Base-by-base conservation (phyloP, 2,113 vertebrate species). In the Taurulus bubalis region DNA sequence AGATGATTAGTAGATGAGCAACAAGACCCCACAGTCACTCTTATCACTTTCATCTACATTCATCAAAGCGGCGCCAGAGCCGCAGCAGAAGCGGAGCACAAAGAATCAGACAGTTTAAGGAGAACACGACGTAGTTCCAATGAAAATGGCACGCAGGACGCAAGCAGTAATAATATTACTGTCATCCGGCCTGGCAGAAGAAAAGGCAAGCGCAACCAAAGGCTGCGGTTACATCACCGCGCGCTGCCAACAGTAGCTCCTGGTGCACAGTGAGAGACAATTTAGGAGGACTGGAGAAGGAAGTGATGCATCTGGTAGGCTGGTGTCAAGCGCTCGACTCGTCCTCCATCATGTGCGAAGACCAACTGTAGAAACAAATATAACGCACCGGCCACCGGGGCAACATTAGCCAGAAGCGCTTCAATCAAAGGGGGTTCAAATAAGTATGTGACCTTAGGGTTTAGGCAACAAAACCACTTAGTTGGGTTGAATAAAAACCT, bases 211-310 rank as follows among this genome's bases (percentile, higher is more conserved):
- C 3, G 2, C 34, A 15, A 64, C 62, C 15, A 42, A 64, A 42
- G 63, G 36, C 38, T 42, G 34, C 62, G 6, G 62, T 38, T 38
- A 64, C 34, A 38, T 38, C 11, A 36, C 20, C 3, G 38, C 15
- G 36, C 79, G 59, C 49, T 67, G 72, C 56, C 72, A 82, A 16
- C 16, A 62, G 53, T 53, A 69, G 51, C 73, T 74, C 36, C 42
- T 67, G 72, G 30, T 68, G 64, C 70, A 71, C 42, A 56, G 47
- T 16, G 14, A 11, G 38, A 80, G 49, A 66, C 58, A 63, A 84
- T 79, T 38, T 53, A 65, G 75, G 66, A 75, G 60, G 58, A 58
- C 38, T 3, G 56, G 28, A 32, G 24, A 15, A 56, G 20, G 49
- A 51, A 51, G 49, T 5, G 53, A 55, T 12, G n/a, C 53, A 12